Percentiles rank a stretch among this genome's conserved stretches.
Evolutionary conservation across 2,797 vertebrate genomes (phyloP).

Genomic region (Coregonus suidteri): DNA sequence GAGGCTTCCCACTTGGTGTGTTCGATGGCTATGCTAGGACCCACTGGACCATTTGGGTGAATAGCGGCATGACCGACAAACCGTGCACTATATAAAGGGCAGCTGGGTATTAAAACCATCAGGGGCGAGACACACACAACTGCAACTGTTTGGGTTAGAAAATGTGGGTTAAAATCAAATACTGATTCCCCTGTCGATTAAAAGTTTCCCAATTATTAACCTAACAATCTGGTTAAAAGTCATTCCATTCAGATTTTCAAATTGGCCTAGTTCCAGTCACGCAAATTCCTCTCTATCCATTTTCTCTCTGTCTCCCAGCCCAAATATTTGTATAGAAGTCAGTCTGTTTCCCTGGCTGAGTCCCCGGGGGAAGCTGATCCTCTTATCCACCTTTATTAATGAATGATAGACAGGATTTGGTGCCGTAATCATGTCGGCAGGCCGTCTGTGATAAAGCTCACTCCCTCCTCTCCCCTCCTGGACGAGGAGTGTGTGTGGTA

Average conservation of each 20-base stretch:
- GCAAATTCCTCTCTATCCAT: not conserved
- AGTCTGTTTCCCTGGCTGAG: not conserved
- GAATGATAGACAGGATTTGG: slow-evolving; percentile 41
- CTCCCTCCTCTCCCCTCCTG: not conserved
- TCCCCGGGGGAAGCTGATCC: slow-evolving; percentile 26
- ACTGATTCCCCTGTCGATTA: not conserved
- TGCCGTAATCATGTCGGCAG: slow-evolving; percentile 40
- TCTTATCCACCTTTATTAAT: slow-evolving; percentile 52
- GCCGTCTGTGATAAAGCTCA: slow-evolving; percentile 14
- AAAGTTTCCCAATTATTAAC: too few relatives aligned
- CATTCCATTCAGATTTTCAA: not conserved
- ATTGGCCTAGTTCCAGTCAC: not conserved
- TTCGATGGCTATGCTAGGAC: slow-evolving; percentile 21
- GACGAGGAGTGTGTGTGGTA: not conserved
- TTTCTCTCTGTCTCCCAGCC: not conserved
- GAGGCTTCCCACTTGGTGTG: slow-evolving; percentile 14
- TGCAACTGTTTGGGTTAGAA: not conserved
- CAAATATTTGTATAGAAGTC: not conserved
- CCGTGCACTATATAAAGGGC: not conserved
- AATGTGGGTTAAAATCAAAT: not conserved
- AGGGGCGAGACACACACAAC: not conserved
- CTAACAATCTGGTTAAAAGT: too few relatives aligned
- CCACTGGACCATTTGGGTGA: not conserved
- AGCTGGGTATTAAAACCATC: not conserved
- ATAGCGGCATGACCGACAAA: not conserved